These are phyloP conservation scores for Coelogynopora nodosa DNA, from an alignment of 2,888 invertebrate genomes.

Conservation along the genomic window DNA sequence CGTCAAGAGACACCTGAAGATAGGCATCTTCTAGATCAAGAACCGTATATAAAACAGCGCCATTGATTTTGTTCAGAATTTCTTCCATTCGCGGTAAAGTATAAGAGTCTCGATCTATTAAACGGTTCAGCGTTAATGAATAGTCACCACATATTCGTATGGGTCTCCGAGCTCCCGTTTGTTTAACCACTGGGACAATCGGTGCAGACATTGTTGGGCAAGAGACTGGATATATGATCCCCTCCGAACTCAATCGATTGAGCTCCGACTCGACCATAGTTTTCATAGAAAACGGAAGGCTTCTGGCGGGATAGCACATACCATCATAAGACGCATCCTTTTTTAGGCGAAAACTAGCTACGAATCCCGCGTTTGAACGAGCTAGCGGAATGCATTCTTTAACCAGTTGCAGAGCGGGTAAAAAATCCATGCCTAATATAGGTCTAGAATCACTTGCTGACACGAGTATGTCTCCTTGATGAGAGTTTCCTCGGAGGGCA, in stretches of 20 bases:
- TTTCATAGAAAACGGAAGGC: slow-evolving; percentile 22
- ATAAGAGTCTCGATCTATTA: slow-evolving; percentile 33
- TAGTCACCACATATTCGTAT: slow-evolving; percentile 39
- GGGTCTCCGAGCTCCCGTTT: slow-evolving; percentile 8
- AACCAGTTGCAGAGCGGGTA: not conserved
- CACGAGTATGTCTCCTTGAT: not conserved
- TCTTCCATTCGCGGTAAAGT: slow-evolving; percentile 36
- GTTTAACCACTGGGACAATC: slow-evolving; percentile 38
- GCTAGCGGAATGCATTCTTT: not conserved
- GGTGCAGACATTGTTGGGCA: not conserved
- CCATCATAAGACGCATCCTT: not conserved
- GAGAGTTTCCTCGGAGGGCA: not conserved
- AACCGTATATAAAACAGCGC: slow-evolving; percentile 35
- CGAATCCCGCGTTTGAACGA: too few relatives aligned
- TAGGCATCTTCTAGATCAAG: slow-evolving; percentile 39
- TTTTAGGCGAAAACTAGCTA: not conserved
- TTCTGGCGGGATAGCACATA: slow-evolving; percentile 30
- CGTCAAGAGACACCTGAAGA: slow-evolving; percentile 27
- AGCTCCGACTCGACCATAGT: slow-evolving; percentile 1
- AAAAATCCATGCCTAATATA: not conserved
- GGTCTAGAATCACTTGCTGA: not conserved
- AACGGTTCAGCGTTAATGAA: slow-evolving; percentile 37
- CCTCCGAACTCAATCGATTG: not conserved
- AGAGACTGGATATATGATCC: slow-evolving; percentile 1
- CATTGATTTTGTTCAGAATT: slow-evolving; percentile 35